Base-by-base conservation (phyloP, 2,113 vertebrate species). In the Festucalex cinctus region DNA sequence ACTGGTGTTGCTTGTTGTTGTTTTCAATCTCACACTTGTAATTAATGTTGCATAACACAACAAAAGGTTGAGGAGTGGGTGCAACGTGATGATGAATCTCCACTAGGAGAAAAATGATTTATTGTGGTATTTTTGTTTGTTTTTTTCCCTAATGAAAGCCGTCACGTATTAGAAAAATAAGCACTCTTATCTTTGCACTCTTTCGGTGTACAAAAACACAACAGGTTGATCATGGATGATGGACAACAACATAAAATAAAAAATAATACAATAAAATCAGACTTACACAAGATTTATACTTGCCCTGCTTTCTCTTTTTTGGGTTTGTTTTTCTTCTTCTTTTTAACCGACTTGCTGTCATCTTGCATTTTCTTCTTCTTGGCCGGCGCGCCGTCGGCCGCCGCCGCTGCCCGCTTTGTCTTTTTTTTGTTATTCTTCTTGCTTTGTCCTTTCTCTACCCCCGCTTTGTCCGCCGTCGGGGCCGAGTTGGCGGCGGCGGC, bases 341-440 rank as follows among this genome's bases (percentile, higher is more conserved):
- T 76, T 54, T 76, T 80, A 65, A 44, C 79, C 1, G 49, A 3
- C 12, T 60, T 75, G 76, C 20, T 74, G 1, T 73, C 74, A 22
- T 74, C 51, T 71, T 74, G 79, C 0, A 36, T 69, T 69, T 87
- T 92, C 65, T 76, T 73, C 75, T 90, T 92, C 71, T 93, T 92
- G 28, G 77, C 76, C 0, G 63, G 8, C 0, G 51, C 49, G 1
- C 53, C 62, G 1, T 63, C 77, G 3, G 75, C 86, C 0, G 70
- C 77, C 3, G 75, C 86, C 0, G 70, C 28, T 2, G 28, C 37
- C 68, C 75, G 77, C 24, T 87, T 88, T 69, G 51, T 81, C 64
- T 91, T 89, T 7, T 74, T 65, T 59, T 88, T 91, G 63, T 86
- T 91, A 26, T 87, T 84, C 71, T 86, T 89, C 67, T 86, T 86